Evolutionary conservation across 2,797 vertebrate species (phyloP), one percentile per base, ranked within the genome.

Genomic region (Taenioides sp.): DNA sequence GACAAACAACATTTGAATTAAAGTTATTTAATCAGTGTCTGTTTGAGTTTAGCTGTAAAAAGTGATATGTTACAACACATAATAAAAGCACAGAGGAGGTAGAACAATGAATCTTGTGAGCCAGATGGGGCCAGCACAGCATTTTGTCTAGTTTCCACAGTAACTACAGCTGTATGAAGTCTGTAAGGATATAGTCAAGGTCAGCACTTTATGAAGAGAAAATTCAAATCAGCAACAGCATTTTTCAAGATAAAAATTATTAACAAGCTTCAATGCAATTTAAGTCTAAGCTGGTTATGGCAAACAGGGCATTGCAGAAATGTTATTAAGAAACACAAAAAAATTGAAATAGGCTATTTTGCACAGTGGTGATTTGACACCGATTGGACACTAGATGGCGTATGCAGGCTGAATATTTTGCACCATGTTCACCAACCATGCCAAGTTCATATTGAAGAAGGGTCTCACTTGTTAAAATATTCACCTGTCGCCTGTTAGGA

Each of bases 1-100:
- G 78, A 90, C 75, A 92, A 78, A 86, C 88, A 77, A 93, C 83
- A 91, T 92, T 92, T 25, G 75, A 60, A 80, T 93, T 89, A 93
- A 81, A 80, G 64, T 80, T 57, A 74, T 73, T 54, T 65, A 58
- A 11, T 78, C 61, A 58, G 23, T 67, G 74, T 4, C 5, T 60
- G 67, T 25, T 69, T 64, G 70, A 69, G 70, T 1, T 4, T 61
- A 67, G 22, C 65, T 55, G 71, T 28, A 40, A 47, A n/a, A 63
- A 76, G 22, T n/a, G 63, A 70, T 47, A 76, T 55, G 57, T 61
- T 59, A 18, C 18, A 34, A 70, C 65, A 7, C 0, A 68, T 69
- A 64, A 67, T 31, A 71, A 31, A 9, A 5, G 67, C 34, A 67
- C 77, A 50, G 14, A 47, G 43, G 43, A 47, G 43, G 43, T 17